A percentile compares a stretch with the other conserved stretches of the same genome.
Conservation (phyloP, 2,888 invertebrate species). For the Tiliacea aurago region DNA sequence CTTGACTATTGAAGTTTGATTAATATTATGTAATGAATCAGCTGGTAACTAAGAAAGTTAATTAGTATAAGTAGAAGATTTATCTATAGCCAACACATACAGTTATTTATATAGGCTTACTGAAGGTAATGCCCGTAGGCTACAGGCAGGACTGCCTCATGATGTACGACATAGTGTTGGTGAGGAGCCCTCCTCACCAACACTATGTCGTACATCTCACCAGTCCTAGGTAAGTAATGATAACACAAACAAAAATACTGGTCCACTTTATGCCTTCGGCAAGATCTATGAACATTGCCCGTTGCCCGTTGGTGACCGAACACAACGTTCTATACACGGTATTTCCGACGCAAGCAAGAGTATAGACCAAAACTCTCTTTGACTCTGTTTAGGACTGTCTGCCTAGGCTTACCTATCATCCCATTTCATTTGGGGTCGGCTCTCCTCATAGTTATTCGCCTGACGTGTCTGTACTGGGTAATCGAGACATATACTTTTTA, state of each 20-base stretch:
- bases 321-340: not conserved
- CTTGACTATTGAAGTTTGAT: too few relatives aligned
- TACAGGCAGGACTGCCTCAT: not conserved
- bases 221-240: not conserved
- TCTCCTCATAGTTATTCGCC: not conserved
- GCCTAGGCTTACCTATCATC: not conserved
- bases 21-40: too few relatives aligned
- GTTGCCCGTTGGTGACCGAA: not conserved
- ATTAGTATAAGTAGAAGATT: not conserved
- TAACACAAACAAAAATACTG: not conserved
- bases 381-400: not conserved
- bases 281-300: not conserved
- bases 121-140: not conserved
- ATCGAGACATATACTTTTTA: not conserved
- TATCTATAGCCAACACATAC: not conserved
- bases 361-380: not conserved
- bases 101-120: too few relatives aligned
- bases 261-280: not conserved
- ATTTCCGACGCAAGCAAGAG: not conserved
- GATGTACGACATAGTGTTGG: too few relatives aligned
- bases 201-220: too few relatives aligned
- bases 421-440: not conserved
- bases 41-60: too few relatives aligned
- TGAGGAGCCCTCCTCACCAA: too few relatives aligned
- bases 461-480: not conserved